These are phyloP conservation scores for Ammospiza nelsoni DNA, from an alignment of 2,113 vertebrate genomes.

Conservation along the genomic window DNA sequence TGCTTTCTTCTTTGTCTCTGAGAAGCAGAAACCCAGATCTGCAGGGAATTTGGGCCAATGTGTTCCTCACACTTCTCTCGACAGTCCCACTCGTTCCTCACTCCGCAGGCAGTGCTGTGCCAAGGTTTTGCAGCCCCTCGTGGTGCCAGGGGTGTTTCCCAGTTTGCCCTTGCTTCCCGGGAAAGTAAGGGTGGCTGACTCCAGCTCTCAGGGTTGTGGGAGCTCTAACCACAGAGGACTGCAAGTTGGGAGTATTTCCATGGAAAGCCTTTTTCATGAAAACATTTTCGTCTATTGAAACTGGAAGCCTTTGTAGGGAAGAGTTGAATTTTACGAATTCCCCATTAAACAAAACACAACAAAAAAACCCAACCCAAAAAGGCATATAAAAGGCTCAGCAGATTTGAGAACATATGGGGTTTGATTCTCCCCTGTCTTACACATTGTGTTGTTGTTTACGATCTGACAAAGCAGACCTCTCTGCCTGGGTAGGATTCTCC, in stretches of 20 bases:
- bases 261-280: neutral
- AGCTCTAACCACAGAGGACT: neutral
- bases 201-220: neutral
- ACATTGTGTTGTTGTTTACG: neutral
- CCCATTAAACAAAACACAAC: neutral
- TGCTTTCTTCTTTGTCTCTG: neutral
- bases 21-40: conserved; percentile 23
- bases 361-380: neutral
- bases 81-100: neutral
- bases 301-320: neutral
- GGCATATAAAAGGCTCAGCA: neutral
- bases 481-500: neutral
- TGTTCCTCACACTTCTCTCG: conserved; percentile 1
- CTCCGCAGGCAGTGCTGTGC: neutral
- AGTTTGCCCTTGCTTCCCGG: neutral
- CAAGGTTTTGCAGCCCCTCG: rapidly evolving
- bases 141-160: neutral
- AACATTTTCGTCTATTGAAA: neutral
- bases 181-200: neutral
- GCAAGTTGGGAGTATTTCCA: neutral
- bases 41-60: conserved; percentile 45
- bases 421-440: conserved; percentile 40
- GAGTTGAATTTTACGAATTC: neutral
- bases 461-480: conserved; percentile 16
- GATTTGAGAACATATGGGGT: conserved; percentile 42